These are phyloP conservation scores for Allacma fusca DNA, from an alignment of 2,888 invertebrate genomes.

Conservation along the genomic window DNA sequence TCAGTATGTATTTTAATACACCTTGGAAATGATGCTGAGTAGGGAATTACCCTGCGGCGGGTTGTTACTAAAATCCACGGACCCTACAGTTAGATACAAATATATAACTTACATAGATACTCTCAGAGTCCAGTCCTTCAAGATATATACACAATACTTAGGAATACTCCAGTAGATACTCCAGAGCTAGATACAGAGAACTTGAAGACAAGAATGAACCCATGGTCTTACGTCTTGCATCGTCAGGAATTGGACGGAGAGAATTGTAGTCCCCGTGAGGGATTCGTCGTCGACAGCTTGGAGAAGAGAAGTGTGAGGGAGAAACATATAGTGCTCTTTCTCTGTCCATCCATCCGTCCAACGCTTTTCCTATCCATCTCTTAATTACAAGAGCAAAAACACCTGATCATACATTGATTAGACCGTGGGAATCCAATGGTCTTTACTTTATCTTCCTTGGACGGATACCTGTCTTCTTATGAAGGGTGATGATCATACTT, in stretches of 20 bases:
- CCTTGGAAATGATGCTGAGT: constrained; percentile 44
- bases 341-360: constrained; percentile 18
- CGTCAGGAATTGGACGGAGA: too few species aligned
- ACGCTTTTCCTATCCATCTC: constrained; percentile 47
- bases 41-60: constrained; percentile 51
- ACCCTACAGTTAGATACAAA: too few species aligned
- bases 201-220: too few species aligned
- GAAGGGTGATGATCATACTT: constrained; percentile 2
- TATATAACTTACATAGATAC: too few species aligned
- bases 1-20: not conserved
- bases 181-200: too few species aligned
- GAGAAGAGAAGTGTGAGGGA: not conserved
- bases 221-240: not conserved
- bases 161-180: too few species aligned
- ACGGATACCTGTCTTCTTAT: constrained; percentile 39
- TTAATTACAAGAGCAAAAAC: constrained; percentile 58
- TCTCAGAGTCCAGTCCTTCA: too few species aligned
- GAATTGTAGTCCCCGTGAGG: constrained; percentile 29
- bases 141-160: too few species aligned
- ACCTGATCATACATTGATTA: constrained; percentile 52
- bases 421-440: constrained; percentile 52
- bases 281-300: constrained; percentile 11
- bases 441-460: constrained; percentile 30
- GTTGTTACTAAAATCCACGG: not conserved
- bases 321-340: not conserved